Conservation (phyloP, 2,797 vertebrate genomes). For the Dendrocincla fuliginosa region DNA sequence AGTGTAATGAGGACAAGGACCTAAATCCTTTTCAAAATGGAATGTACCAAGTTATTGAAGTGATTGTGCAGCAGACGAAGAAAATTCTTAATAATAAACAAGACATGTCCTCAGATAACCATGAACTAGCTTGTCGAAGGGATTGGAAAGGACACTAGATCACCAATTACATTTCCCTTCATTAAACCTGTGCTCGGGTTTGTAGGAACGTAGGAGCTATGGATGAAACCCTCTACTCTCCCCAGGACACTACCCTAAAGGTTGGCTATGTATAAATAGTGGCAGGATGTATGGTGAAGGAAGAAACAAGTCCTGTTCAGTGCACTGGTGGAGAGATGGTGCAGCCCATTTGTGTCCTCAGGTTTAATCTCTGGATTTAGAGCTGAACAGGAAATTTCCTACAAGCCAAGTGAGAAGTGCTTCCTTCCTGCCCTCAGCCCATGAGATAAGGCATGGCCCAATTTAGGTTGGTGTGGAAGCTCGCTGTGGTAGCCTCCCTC, state of each 20-base stretch:
- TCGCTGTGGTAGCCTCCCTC: background rate
- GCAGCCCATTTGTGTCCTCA: background rate
- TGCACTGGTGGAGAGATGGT: background rate
- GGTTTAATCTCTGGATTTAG: background rate
- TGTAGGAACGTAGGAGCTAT: background rate
- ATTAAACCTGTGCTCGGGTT: fast-evolving
- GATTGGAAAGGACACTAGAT: background rate
- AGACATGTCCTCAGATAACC: background rate
- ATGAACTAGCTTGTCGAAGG: background rate
- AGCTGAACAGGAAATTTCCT: background rate
- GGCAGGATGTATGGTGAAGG: background rate
- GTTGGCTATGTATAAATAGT: background rate
- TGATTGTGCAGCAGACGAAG: background rate
- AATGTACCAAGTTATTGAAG: background rate
- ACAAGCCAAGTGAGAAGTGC: background rate
- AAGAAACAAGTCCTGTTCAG: background rate
- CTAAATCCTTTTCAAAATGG: background rate
- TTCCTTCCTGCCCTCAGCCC: background rate
- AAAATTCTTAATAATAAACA: background rate
- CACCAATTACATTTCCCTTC: background rate
- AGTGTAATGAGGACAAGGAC: background rate
- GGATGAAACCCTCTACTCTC: background rate
- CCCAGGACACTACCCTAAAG: fast-evolving
- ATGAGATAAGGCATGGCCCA: background rate
- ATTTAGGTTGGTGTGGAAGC: background rate